These are phyloP conservation scores for Anoplolepis gracilipes DNA, from an alignment of 1,140 invertebrate species.

Conservation along the genomic window DNA sequence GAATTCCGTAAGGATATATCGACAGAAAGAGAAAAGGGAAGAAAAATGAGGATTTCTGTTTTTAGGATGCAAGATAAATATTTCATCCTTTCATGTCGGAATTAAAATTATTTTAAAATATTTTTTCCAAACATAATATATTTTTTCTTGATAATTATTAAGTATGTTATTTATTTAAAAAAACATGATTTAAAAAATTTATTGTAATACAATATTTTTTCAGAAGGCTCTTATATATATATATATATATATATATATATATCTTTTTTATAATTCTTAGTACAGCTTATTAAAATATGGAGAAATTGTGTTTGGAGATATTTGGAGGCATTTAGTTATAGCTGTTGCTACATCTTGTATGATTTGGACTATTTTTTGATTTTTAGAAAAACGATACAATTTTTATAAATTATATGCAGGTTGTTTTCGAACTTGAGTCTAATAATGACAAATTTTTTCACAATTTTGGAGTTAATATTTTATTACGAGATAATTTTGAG, in stretches of 20 bases:
- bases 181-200: background rate
- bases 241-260: too few relatives aligned
- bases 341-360: background rate
- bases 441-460: slow-evolving; percentile 1
- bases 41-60: background rate
- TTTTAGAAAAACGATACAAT: background rate
- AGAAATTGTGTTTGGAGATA: background rate
- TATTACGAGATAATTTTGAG: background rate
- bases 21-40: background rate
- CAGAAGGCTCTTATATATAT: background rate
- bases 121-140: background rate
- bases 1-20: background rate
- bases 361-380: background rate
- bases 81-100: background rate
- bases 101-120: background rate
- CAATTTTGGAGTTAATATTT: background rate
- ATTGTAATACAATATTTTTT: background rate
- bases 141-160: background rate
- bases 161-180: background rate
- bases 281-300: slow-evolving; percentile 18
- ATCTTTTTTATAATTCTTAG: too few relatives aligned
- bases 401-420: background rate
- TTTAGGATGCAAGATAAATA: background rate
- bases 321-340: background rate
- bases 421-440: background rate